phyloP scores from a whole-genome alignment of 2,888 invertebrate species.

The Congeria kusceri region DNA sequence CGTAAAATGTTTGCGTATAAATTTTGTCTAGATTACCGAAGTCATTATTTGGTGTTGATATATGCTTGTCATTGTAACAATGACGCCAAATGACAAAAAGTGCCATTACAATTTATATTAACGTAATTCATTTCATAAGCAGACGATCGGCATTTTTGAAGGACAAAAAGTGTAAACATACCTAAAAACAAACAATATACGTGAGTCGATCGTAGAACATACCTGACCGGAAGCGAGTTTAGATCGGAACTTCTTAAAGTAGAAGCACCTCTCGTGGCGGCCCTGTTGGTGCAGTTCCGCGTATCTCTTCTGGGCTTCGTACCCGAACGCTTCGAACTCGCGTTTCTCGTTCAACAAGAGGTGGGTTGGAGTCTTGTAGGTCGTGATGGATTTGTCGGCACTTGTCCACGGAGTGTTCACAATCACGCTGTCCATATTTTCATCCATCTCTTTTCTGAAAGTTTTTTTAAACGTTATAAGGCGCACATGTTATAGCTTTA shows the following conservation, averaged over 20 bases:
- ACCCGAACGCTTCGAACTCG: slow-evolving; percentile 63
- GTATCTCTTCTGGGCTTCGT: slow-evolving; percentile 59
- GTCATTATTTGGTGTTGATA: too few species aligned
- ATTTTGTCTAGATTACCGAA: too few species aligned
- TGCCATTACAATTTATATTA: too few species aligned
- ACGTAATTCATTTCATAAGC: too few species aligned
- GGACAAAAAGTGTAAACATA: too few species aligned
- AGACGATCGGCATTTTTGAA: too few species aligned
- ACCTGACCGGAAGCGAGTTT: slow-evolving; percentile 49
- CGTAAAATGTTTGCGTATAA: too few species aligned
- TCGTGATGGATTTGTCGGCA: slow-evolving; percentile 33
- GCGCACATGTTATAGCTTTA: too few species aligned
- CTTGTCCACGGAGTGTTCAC: slow-evolving; percentile 53
- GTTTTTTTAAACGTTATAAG: too few species aligned
- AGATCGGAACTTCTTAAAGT: slow-evolving; percentile 49
- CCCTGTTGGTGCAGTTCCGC: slow-evolving; percentile 56
- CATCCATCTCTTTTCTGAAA: slow-evolving; percentile 52
- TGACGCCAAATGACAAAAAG: too few species aligned
- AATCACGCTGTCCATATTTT: slow-evolving; percentile 52
- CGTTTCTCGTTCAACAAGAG: slow-evolving; percentile 61
- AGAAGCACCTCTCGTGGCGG: slow-evolving; percentile 55
- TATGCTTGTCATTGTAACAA: too few species aligned
- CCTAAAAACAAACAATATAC: too few species aligned
- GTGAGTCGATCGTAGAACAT: background rate
- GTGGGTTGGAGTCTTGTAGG: slow-evolving; percentile 56